Base-by-base conservation (phyloP, 2,797 vertebrate species). In the Schizopygopsis pylzovi region DNA sequence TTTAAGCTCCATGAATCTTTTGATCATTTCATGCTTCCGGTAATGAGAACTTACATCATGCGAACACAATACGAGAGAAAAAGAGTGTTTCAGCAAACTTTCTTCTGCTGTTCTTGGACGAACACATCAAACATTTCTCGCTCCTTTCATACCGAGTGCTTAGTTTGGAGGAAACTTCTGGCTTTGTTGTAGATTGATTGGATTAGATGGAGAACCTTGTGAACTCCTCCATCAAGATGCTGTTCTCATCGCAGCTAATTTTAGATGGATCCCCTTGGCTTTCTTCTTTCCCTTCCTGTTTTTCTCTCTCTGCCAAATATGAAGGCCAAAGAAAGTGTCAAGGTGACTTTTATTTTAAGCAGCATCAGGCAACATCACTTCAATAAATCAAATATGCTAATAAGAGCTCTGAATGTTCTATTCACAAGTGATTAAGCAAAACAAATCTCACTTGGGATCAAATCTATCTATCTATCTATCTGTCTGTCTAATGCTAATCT, bases 121-220 rank as follows among this genome's bases (percentile, higher is more conserved):
- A 13, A 16, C 37, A 85, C 61, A 87, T 87, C 79, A 87, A 87
- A 77, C 63, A 43, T 70, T 12, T 56, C 43, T 54, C 33, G 3
- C 52, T 68, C 9, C n/a, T 68, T 71, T 61, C 65, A 73, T 68
- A 54, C 37, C 1, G 72, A 86, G 79, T 63, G 52, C 78, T 72
- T 52, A 22, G 77, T 83, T 83, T 75, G 71, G 79, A 79, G 79
- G 65, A 86, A 73, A 81, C 65, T 43, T 61, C 45, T 9, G 47
- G 63, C 84, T 89, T 89, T 89, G 86, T 88, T 87, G 47, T 79
- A 41, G 45, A 71, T 75, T 76, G 78, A 81, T 77, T 41, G 81
- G 79, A 84, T 89, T 82, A 86, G 81, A 76, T 59, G 25, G 68
- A 65, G 68, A 81, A 76, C 45, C 86, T 63, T 75, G 61, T 79